A percentile compares a stretch with the other conserved stretches of the same genome.
Evolutionary conservation across 2,888 invertebrate genomes (phyloP).

Genomic region (Axea sp.): DNA sequence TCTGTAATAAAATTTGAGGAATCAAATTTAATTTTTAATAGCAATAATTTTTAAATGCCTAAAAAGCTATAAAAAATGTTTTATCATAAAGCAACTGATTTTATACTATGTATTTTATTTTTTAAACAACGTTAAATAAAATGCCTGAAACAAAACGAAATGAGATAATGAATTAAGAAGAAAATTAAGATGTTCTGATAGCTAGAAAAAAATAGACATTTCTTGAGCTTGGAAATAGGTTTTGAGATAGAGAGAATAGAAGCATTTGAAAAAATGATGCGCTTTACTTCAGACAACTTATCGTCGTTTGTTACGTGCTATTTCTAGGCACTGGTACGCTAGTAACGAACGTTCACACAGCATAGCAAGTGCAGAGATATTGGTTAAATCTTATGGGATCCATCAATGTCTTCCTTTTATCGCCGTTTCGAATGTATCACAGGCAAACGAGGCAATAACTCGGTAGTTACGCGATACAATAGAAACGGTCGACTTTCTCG

Average conservation of each 20-base stretch:
- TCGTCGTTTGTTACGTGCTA: slow-evolving; percentile 55
- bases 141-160: no score
- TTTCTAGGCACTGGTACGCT: slow-evolving; percentile 31
- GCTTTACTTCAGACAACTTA: slow-evolving; percentile 53
- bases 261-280: slow-evolving; percentile 56
- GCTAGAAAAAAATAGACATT: slow-evolving; percentile 14
- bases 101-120: not conserved
- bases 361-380: slow-evolving; percentile 46
- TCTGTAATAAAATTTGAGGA: no score
- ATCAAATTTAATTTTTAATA: no score
- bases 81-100: no score
- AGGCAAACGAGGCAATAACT: slow-evolving; percentile 59
- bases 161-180: slow-evolving; percentile 32
- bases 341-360: slow-evolving; percentile 58
- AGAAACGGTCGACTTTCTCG: slow-evolving; percentile 31
- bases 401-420: slow-evolving; percentile 59
- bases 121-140: slow-evolving; percentile 9
- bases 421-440: slow-evolving; percentile 59
- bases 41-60: not conserved
- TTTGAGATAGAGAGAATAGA: slow-evolving; percentile 17
- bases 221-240: slow-evolving; percentile 33
- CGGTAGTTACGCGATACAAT: slow-evolving; percentile 54
- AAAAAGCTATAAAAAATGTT: no score
- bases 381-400: slow-evolving; percentile 58
- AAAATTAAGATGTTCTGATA: slow-evolving; percentile 41